A percentile compares a stretch with the other conserved stretches of the same genome.
Evolutionary conservation across 1,140 invertebrate genomes (phyloP).

Genomic region (Marisa cornuarietis): DNA sequence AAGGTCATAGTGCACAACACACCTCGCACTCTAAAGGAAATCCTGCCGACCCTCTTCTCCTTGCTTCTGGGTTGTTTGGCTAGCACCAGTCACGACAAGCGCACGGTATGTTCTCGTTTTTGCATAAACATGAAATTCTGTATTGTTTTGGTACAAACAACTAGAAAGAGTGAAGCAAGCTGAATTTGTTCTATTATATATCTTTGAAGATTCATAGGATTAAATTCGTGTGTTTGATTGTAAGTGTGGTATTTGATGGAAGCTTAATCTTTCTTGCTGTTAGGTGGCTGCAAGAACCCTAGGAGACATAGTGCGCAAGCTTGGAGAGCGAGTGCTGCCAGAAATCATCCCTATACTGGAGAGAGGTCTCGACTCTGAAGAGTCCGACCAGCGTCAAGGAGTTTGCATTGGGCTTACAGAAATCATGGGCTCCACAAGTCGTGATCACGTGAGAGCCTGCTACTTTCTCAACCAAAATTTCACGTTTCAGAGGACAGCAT

Average conservation of each 20-base stretch:
- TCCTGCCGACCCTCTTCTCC: constrained; percentile 92
- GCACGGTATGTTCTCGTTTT: constrained; percentile 72
- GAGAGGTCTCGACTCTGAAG: constrained; percentile 87
- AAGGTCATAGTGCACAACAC: constrained; percentile 96
- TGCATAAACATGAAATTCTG: too few species aligned
- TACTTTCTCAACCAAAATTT: neutral
- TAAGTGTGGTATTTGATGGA: too few species aligned
- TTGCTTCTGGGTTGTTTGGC: constrained; percentile 92
- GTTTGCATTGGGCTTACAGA: constrained; percentile 98
- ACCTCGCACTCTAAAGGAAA: constrained; percentile 94
- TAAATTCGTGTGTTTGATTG: too few species aligned
- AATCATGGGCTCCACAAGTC: constrained; percentile 96
- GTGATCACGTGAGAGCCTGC: constrained; percentile 78
- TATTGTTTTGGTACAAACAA: too few species aligned
- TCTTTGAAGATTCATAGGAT: too few species aligned
- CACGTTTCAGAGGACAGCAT: neutral
- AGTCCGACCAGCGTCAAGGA: constrained; percentile 93
- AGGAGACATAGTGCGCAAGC: constrained; percentile 95
- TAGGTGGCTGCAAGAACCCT: constrained; percentile 92
- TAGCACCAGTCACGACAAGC: constrained; percentile 93
- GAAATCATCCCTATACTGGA: constrained; percentile 99
- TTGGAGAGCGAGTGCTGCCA: constrained; percentile 96
- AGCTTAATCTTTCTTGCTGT: constrained; percentile 1
- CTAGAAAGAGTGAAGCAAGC: too few species aligned
- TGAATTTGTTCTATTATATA: too few species aligned